Base-by-base conservation (phyloP, 2,888 invertebrate genomes). In the Phyllotreta cruciferae region DNA sequence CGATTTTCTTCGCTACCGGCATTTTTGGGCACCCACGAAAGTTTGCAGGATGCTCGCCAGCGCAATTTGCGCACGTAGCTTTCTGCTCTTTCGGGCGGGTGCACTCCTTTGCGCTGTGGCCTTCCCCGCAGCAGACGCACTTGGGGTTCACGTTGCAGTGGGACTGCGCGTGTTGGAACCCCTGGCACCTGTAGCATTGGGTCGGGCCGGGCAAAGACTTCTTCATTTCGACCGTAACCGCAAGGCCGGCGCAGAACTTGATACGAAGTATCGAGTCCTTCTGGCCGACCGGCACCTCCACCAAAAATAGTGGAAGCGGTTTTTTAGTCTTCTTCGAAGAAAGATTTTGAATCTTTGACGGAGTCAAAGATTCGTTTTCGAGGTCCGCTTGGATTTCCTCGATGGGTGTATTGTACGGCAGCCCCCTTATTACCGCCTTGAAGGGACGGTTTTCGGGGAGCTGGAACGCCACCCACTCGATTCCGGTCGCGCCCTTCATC, bases 151-250 rank as follows among this genome's bases (percentile, higher is more conserved):
- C 34, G 24, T 54, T 5, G 41, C 54, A 54, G 3, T 6, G 14
- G 0, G n/a, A 38, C 41, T 54, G 54, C 7, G 13, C 14, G 10
- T 54, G 54, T 36, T 54, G 14, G 41, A 54, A 54, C 1, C 54
- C 41, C n/a, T 54, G 54, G 14, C 54, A 54, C 24, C 34, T 39
- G 24, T 14, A 54, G 41, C 24, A 54, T 34, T 54, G 54, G 1
- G 39, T 6, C 0, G 41, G 41, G 6, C 36, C 11, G 2, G 44
- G 7, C 14, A 8, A 11, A 11, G n/a, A 11, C 11, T 38, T 36
- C 9, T 36, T 7, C 11, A 13, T 14, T 6, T 49, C 49, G 2
- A 49, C 7, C 1, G 8, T 10, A 8, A 49, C 24, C 9, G 34
- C 34, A 1, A 49, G 1, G 7, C 4, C n/a, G 1, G 7, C 1